Percentiles rank a stretch among this genome's conserved stretches.
phyloP scores from a whole-genome alignment of 2,888 invertebrate species.

The Lissocephala sabroskyi region DNA sequence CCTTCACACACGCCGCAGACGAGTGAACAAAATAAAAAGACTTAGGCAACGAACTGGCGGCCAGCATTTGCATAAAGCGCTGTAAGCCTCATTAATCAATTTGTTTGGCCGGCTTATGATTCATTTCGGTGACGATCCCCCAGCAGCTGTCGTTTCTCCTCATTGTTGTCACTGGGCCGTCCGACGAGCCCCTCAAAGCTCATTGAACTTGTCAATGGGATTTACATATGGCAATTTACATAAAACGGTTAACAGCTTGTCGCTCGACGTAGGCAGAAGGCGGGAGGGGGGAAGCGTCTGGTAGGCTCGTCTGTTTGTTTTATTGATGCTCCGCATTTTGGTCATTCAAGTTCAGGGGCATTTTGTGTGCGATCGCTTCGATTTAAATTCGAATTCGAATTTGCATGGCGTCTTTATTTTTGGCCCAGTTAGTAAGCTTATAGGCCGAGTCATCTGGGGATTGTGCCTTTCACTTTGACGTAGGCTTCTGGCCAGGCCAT shows the following conservation, averaged over 20 bases:
- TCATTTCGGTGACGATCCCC: constrained; percentile 1
- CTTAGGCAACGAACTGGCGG: no score
- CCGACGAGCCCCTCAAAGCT: no score
- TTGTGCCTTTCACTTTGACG: constrained; percentile 33
- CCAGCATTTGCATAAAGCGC: constrained; percentile 4
- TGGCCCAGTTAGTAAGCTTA: background rate
- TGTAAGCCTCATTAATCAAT: background rate
- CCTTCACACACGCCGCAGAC: no score
- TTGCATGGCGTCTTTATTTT: background rate
- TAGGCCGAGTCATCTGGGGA: background rate
- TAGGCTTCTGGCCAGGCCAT: background rate
- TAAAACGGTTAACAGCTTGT: no score
- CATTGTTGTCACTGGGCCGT: background rate
- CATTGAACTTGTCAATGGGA: constrained; percentile 30
- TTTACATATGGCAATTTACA: no score
- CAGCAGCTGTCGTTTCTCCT: background rate
- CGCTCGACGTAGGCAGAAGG: no score
- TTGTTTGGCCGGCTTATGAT: constrained; percentile 2
- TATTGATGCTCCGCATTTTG: constrained; percentile 3
- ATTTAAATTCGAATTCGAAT: no score
- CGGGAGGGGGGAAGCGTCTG: no score
- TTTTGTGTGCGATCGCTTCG: background rate
- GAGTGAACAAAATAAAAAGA: no score
- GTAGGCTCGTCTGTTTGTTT: no score
- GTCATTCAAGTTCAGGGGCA: constrained; percentile 41